Evolutionary conservation across 2,113 vertebrate genomes (phyloP).

Genomic region (Caranx melampygus): DNA sequence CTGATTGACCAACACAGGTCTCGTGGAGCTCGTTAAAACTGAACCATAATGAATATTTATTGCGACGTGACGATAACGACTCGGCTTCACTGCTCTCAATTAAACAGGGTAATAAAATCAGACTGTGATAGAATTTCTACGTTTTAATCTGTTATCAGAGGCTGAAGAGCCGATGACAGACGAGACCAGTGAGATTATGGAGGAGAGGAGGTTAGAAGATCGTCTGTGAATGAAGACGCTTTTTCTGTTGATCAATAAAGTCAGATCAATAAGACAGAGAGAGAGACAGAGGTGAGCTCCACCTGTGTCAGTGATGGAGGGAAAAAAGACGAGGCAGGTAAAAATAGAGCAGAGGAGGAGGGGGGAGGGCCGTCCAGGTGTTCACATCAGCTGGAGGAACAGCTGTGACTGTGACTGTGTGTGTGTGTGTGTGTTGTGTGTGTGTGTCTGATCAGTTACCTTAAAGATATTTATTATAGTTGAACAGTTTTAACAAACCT

Average conservation of each 20-base stretch:
- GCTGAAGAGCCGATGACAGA: neutral
- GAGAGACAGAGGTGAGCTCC: neutral
- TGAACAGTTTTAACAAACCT: neutral
- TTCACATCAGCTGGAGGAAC: slow-evolving; percentile 28
- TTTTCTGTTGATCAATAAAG: too few relatives aligned
- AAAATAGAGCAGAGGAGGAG: slow-evolving; percentile 28
- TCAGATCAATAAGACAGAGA: too few relatives aligned
- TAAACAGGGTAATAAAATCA: neutral
- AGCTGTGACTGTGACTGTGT: neutral
- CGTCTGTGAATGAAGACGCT: too few relatives aligned
- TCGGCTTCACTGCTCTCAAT: neutral
- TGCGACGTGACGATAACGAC: neutral
- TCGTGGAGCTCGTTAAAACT: neutral
- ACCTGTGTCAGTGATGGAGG: neutral
- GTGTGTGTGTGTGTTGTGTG: neutral
- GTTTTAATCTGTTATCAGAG: neutral
- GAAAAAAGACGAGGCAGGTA: slow-evolving; percentile 18
- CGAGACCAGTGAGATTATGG: too few relatives aligned
- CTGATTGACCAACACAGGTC: too few relatives aligned
- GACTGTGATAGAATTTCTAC: neutral
- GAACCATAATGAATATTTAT: neutral
- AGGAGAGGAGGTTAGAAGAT: neutral
- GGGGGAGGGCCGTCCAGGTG: slow-evolving; percentile 35
- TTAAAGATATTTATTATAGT: neutral
- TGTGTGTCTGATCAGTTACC: neutral